Evolutionary conservation across 2,888 invertebrate species (phyloP).

Genomic region (Biston betularia): DNA sequence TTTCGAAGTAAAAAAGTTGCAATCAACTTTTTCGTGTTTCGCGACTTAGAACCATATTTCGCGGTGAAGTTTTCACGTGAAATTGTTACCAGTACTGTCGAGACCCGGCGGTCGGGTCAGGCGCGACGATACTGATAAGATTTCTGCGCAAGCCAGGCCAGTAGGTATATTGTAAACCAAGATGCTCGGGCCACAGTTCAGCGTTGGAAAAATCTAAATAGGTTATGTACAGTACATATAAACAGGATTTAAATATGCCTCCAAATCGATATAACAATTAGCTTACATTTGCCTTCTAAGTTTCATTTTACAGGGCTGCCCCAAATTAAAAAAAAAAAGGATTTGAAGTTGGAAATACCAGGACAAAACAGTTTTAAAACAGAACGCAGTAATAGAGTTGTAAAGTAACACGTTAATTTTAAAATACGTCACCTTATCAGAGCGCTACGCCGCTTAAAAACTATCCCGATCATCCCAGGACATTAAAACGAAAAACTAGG

Average conservation of each 20-base stretch:
- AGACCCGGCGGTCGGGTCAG: constrained; percentile 58
- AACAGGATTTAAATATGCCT: not conserved
- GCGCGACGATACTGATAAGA: constrained; percentile 60
- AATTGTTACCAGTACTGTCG: not conserved
- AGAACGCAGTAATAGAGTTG: too few species aligned
- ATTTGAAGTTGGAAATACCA: too few species aligned
- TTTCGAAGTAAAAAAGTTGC: constrained; percentile 9
- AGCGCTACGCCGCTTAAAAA: too few species aligned
- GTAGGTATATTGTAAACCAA: constrained; percentile 35
- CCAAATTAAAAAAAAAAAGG: too few species aligned
- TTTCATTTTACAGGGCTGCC: too few species aligned
- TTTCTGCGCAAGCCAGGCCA: constrained; percentile 67
- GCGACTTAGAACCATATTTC: constrained; percentile 15
- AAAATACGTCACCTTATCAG: too few species aligned
- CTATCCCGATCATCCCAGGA: too few species aligned
- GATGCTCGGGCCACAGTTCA: constrained; percentile 52
- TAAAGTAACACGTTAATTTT: too few species aligned
- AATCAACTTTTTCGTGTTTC: constrained; percentile 14
- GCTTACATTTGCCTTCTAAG: not conserved
- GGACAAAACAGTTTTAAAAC: too few species aligned
- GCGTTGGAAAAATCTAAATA: constrained; percentile 46
- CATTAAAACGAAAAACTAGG: too few species aligned
- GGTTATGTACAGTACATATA: constrained; percentile 16
- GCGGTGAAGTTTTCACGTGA: constrained; percentile 7
- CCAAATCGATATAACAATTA: not conserved